Base-by-base conservation (phyloP, 1,140 invertebrate genomes). In the Drosophila pseudoobscura region DNA sequence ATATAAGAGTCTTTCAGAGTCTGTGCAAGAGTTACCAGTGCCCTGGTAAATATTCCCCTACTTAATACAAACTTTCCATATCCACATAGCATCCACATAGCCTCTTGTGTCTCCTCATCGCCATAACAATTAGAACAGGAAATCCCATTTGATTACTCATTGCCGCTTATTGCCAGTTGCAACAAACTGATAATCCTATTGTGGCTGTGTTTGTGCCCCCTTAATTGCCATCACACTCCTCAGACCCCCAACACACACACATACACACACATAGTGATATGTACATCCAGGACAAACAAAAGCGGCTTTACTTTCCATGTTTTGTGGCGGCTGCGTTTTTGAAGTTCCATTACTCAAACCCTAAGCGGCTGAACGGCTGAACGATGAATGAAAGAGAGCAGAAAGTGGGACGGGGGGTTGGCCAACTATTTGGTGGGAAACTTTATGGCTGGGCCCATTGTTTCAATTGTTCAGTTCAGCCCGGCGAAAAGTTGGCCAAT, bases 291-390 rank as follows among this genome's bases (percentile, higher is more conserved):
- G 59, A 74, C 80, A 83, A 78, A 83, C 75, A 88, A 75, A 87
- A 88, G 71, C 75, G 75, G 83, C 83, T 88, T 88, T 87, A 53
- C 78, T 69, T 83, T 78, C 65, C 75, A 78, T 87, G 82, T 87
- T 87, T 76, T 87, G 82, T 47, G 82, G 82, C 71, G 65, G 47
- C 62, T 87, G 82, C 83, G 83, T 88, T 87, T 77, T 87, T 88
- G 82, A 88, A 85, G 78, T 80, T 69, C 83, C 82, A 88, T 87
- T 87, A 88, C 83, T 87, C 83, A 88, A 78, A 65, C 75, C 60
- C 78, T 54, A 75, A 75, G 44, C 72, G 54, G 61, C 60, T 56
- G 15, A 56, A 52, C 9, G 31, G 31, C 11, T 39, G 51, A 51
- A 75, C 61, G 29, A 41, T 62, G 63, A 65, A 77, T 68, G 72